Evolutionary conservation across 2,797 vertebrate species (phyloP), one percentile per base, ranked within the genome.

Genomic region (Lates japonicus): DNA sequence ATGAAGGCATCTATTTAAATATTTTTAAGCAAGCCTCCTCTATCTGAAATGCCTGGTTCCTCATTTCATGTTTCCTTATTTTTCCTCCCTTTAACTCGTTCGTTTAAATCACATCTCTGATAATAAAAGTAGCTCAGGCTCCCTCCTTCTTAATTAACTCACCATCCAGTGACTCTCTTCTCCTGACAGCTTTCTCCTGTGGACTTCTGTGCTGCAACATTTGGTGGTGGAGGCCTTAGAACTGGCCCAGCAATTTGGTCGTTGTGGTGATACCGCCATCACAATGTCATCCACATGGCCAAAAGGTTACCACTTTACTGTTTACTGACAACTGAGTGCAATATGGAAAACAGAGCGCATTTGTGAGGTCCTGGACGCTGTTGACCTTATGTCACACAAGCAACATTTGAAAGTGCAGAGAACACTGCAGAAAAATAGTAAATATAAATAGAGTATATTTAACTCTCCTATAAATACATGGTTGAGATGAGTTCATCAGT

Each of bases 261-360:
- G n/a, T 70, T 60, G 52, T 76, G 52, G 75, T 42, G 70, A 55
- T 63, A 48, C 49, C 59, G 41, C 57, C 62, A 41, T 62, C 62
- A 76, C 77, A 58, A 46, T 74, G 52, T 68, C 77, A 59, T 80
- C 76, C 73, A 71, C 44, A 29, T 25, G 51, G 74, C 77, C 88
- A 89, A 87, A 92, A 81, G 83, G 80, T 78, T 75, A 52, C 67
- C 73, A 69, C 81, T 70, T 85, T 11, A 68, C 73, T 69, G 73
- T 86, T 88, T 76, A 60, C 71, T 63, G 67, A 76, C 81, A 55
- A 16, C 48, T 41, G 54, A 77, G 62, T 35, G 61, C 31, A 70
- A 35, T 29, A 57, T 55, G 67, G 62, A 66, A 55, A 60, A 58
- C 46, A 46, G 67, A 62, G 35, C 19, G 10, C 51, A 70, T 76